phyloP scores from a whole-genome alignment of 2,888 invertebrate species.

The Meteorus colon region DNA sequence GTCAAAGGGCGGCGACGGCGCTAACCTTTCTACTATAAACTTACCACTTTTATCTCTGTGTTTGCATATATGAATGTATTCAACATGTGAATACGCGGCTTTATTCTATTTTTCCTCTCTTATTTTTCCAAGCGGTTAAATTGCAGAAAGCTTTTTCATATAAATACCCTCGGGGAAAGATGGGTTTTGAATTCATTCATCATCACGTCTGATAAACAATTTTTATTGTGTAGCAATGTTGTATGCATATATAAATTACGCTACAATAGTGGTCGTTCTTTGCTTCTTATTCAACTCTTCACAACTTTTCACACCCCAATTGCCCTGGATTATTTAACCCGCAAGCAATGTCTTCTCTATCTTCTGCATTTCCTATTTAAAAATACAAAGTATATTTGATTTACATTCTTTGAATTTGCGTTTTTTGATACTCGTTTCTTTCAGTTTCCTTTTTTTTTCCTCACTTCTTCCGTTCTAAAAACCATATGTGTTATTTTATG shows the following conservation, averaged over 20 bases:
- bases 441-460: neutral
- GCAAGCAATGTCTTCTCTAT: neutral
- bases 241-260: neutral
- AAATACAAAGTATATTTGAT: too few species aligned
- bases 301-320: neutral
- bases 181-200: neutral
- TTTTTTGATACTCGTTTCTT: neutral
- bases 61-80: slow-evolving; percentile 9
- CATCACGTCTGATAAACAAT: neutral
- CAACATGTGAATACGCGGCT: neutral
- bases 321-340: neutral
- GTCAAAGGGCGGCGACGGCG: slow-evolving; percentile 27
- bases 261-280: neutral
- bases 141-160: neutral
- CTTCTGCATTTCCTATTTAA: neutral
- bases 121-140: slow-evolving; percentile 17
- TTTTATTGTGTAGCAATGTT: neutral
- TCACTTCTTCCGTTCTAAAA: neutral
- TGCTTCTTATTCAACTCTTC: neutral
- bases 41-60: slow-evolving; percentile 10
- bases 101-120: neutral
- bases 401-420: too few species aligned
- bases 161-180: neutral
- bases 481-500: neutral
- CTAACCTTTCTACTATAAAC: neutral